These are phyloP conservation scores for Talpa occidentalis DNA, from an alignment of 2,113 vertebrate species.

Conservation along the genomic window DNA sequence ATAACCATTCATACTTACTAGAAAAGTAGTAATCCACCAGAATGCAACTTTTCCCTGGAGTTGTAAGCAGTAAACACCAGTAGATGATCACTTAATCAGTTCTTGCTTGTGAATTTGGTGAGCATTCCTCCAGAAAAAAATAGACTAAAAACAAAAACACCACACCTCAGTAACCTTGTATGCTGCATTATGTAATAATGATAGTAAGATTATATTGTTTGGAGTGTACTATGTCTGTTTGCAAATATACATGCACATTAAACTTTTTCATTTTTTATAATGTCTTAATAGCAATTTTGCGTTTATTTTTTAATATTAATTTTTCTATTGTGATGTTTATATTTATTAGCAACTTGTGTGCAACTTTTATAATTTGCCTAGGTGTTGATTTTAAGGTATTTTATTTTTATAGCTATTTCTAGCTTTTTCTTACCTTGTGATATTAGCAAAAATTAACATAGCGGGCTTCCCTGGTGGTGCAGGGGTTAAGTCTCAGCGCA, in stretches of 20 bases:
- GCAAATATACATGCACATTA: conserved; percentile 88
- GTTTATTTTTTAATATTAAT: conserved; percentile 81
- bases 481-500: too few species aligned
- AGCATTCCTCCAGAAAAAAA: conserved; percentile 86
- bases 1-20: conserved; percentile 31
- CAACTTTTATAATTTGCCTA: conserved; percentile 80
- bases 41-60: neutral
- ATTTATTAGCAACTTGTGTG: conserved; percentile 82
- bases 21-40: conserved; percentile 8
- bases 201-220: conserved; percentile 90
- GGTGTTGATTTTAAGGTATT: conserved; percentile 79
- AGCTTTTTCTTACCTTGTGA: conserved; percentile 71
- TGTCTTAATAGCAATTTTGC: conserved; percentile 89
- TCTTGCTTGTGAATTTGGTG: conserved; percentile 84
- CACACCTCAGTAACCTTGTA: conserved; percentile 96
- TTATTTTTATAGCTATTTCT: conserved; percentile 73
- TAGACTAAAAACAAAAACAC: conserved; percentile 88
- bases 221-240: conserved; percentile 91
- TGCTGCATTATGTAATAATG: conserved; percentile 94
- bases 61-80: neutral
- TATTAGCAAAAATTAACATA: conserved; percentile 64
- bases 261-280: conserved; percentile 87
- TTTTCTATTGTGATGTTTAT: conserved; percentile 81
- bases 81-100: conserved; percentile 29
- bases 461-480: too few species aligned